These are phyloP conservation scores for Eupeodes latifasciatus DNA, from an alignment of 2,888 invertebrate genomes.

Conservation along the genomic window DNA sequence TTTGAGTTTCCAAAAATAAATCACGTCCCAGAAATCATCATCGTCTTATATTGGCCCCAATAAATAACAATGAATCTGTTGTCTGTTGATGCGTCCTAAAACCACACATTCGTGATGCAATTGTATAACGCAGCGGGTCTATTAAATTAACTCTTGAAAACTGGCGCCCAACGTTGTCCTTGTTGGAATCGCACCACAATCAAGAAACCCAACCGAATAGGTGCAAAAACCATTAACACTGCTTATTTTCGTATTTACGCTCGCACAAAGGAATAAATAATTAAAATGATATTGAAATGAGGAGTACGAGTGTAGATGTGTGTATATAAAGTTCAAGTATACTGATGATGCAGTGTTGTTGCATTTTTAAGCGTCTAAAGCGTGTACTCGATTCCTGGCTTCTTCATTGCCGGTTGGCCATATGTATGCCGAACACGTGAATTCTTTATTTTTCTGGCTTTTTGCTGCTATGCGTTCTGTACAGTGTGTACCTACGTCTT, in stretches of 20 bases:
- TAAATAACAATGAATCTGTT: constrained; percentile 55
- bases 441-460: constrained; percentile 41
- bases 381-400: constrained; percentile 66
- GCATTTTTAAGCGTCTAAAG: constrained; percentile 72
- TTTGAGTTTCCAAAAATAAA: constrained; percentile 56
- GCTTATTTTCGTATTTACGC: constrained; percentile 24
- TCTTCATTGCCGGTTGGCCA: constrained; percentile 38
- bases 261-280: constrained; percentile 57
- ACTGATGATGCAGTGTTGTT: constrained; percentile 47
- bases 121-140: not conserved
- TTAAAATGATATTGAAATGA: constrained; percentile 74
- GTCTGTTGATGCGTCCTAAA: constrained; percentile 25
- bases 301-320: not conserved
- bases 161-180: constrained; percentile 70
- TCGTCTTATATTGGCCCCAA: constrained; percentile 71
- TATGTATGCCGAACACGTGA: constrained; percentile 74
- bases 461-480: constrained; percentile 18
- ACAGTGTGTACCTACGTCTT: constrained; percentile 10
- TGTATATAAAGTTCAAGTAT: constrained; percentile 28
- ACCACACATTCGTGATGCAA: not conserved
- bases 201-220: constrained; percentile 42
- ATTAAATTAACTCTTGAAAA: constrained; percentile 25
- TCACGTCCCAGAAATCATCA: constrained; percentile 57
- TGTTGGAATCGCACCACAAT: constrained; percentile 31
- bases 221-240: constrained; percentile 45